Conservation (phyloP, 2,113 vertebrate species). For the Tupaia tana region DNA sequence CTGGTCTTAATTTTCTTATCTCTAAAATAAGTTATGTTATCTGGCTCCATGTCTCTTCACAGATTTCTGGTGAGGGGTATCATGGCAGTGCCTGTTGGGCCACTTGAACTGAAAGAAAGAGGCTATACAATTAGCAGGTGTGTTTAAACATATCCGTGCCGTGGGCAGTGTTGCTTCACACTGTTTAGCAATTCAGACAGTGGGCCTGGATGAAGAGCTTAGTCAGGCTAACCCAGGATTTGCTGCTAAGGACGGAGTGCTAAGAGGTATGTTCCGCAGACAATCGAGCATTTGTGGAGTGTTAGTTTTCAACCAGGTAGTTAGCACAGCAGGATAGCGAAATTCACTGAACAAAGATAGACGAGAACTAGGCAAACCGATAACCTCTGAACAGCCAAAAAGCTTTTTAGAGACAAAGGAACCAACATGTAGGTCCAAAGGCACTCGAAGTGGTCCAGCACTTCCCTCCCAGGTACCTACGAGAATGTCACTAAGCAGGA, state of each 20-base stretch:
- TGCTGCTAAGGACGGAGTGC: neutral
- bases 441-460: neutral
- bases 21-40: constrained; percentile 46
- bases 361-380: neutral
- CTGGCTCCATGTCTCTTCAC: constrained; percentile 6
- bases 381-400: neutral
- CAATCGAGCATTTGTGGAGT: neutral
- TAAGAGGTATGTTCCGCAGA: neutral
- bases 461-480: neutral
- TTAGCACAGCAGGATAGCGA: constrained; percentile 10
- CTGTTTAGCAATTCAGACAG: neutral
- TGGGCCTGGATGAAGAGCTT: neutral
- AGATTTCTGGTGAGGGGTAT: neutral
- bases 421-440: neutral
- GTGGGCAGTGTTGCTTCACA: neutral
- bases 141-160: neutral
- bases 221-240: neutral
- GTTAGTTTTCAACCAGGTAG: constrained; percentile 15
- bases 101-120: constrained; percentile 35
- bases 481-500: neutral
- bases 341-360: constrained; percentile 31
- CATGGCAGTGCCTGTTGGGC: neutral
- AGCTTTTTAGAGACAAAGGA: constrained; percentile 50
- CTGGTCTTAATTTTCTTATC: constrained; percentile 2
- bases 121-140: neutral